A percentile compares a stretch with the other conserved stretches of the same genome.
phyloP scores from a whole-genome alignment of 2,888 invertebrate species.

The Neelides folsomi region DNA sequence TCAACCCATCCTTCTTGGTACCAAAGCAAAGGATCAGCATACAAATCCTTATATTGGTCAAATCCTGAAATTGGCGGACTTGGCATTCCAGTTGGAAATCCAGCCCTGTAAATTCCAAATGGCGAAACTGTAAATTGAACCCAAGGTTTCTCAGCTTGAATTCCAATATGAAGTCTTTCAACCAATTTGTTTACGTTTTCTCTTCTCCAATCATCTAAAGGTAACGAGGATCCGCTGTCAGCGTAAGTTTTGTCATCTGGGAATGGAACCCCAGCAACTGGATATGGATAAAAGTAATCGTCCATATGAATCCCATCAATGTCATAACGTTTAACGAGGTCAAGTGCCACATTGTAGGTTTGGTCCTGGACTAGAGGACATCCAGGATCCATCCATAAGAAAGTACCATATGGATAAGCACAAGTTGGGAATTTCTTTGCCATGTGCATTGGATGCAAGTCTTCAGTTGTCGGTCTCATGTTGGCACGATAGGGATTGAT shows the following conservation, averaged over 20 bases:
- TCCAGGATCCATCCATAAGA: slow-evolving; percentile 29
- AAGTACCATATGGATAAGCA: slow-evolving; percentile 19
- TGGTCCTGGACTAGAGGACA: slow-evolving; percentile 19
- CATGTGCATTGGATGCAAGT: slow-evolving; percentile 23
- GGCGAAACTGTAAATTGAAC: slow-evolving; percentile 23
- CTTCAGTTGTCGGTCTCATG: slow-evolving; percentile 9
- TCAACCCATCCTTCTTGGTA: slow-evolving; percentile 21
- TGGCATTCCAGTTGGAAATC: slow-evolving; percentile 26
- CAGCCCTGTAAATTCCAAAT: slow-evolving; percentile 23
- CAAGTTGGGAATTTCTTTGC: slow-evolving; percentile 16
- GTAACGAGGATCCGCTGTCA: slow-evolving; percentile 8
- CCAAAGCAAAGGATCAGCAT: slow-evolving; percentile 25
- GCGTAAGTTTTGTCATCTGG: slow-evolving; percentile 18
- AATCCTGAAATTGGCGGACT: slow-evolving; percentile 18
- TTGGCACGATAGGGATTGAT: slow-evolving; percentile 28
- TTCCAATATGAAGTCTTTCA: slow-evolving; percentile 12
- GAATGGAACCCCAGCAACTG: slow-evolving; percentile 15
- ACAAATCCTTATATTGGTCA: slow-evolving; percentile 23
- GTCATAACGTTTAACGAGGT: slow-evolving; percentile 21
- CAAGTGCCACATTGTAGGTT: slow-evolving; percentile 19
- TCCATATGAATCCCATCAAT: slow-evolving; percentile 29
- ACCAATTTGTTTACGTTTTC: slow-evolving; percentile 27
- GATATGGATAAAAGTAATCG: slow-evolving; percentile 30
- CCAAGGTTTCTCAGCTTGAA: slow-evolving; percentile 21
- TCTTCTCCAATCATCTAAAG: slow-evolving; percentile 21